Evolutionary conservation across 64 coral and sea anemone genomes (phyloP), one percentile per base, ranked within the genome.

Genomic region (Pocillopora damicornis): DNA sequence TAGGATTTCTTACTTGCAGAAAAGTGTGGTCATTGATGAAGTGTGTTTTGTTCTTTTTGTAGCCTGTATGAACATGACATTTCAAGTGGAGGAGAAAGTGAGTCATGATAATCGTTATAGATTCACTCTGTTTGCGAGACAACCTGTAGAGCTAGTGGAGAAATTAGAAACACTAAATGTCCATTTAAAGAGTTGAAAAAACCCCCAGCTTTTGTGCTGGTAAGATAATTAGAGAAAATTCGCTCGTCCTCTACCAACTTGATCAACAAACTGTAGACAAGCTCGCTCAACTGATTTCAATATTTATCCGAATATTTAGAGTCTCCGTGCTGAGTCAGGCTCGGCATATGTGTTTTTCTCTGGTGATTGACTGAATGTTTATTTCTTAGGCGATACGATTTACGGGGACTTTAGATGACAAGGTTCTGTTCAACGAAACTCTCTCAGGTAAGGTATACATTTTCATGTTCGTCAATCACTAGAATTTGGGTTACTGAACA

Each of bases 391-490:
- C 60, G 22, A 15, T 83, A 63, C 30, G 35, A 83, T 68, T 67
- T 22, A 83, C 80, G 11, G 30, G 65, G 62, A 34, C 30, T 67
- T 83, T n/a, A 13, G 80, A 83, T 45, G 80, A 63, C 18, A 51
- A 83, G 26, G 61, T 66, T 1, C 6, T 83, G 15, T 16, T 83
- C 0, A 56, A 83, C 15, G 36, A 83, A 20, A 83, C 80, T 6
- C 61, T 83, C 61, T 83, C 80, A 9, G 80, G 80, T 83, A 67
- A 83, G 80, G 37, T 6, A 51, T 51, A 51, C 42, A 51, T 51
- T 51, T 51, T 51, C 42, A 73, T 75, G 2, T 75, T 36, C 35
- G 74, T 14, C 30, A 75, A 13, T 34, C 30, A 37, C 7, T 23
- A 26, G 42, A 51, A 51, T 51, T 51, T 51, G 42, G 42, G 42